These are phyloP conservation scores for Gulo gulo DNA, from an alignment of 2,113 vertebrate species.

Conservation along the genomic window DNA sequence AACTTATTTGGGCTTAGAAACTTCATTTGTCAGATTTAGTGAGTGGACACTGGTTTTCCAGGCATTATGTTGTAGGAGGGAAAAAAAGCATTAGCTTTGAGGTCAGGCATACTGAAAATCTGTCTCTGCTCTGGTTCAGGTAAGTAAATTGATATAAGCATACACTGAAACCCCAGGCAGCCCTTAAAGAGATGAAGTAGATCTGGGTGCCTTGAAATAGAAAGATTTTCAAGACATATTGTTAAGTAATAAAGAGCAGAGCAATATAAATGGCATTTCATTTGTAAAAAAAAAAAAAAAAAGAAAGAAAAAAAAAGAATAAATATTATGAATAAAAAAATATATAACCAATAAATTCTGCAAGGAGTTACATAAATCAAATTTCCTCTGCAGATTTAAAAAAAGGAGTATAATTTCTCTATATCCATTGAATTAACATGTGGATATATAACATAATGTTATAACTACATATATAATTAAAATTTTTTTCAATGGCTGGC, in stretches of 20 bases:
- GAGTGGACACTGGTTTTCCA: neutral
- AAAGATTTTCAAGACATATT: neutral
- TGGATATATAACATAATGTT: neutral
- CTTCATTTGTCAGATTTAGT: neutral
- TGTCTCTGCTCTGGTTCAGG: neutral
- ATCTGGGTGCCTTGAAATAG: neutral
- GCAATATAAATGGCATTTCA: neutral
- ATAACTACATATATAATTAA: conserved; percentile 12
- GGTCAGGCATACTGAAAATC: neutral
- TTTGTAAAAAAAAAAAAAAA: neutral
- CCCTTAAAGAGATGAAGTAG: neutral
- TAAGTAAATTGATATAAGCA: neutral
- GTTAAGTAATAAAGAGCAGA: neutral
- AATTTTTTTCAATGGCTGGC: neutral
- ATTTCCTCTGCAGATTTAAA: neutral
- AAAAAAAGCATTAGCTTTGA: neutral
- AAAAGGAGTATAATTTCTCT: neutral
- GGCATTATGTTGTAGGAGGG: neutral
- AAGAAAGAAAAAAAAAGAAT: neutral
- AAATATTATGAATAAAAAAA: neutral
- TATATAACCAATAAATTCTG: neutral
- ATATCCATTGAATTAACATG: neutral
- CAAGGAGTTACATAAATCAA: neutral
- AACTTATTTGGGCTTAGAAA: neutral
- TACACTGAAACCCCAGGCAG: neutral